Conservation (phyloP, 1,140 invertebrate species). For the Anoplolepis gracilipes region DNA sequence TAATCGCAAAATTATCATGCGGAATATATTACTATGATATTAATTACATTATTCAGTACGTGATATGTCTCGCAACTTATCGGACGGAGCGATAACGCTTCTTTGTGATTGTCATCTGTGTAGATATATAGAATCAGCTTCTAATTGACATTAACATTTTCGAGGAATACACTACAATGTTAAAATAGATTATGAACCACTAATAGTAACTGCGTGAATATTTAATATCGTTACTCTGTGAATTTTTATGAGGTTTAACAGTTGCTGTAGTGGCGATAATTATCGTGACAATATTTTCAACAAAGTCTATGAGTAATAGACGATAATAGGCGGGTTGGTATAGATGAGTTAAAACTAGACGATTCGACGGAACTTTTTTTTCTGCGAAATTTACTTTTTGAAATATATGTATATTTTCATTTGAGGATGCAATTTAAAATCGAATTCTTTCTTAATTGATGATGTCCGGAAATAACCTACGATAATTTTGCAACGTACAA, state of each 20-base stretch:
- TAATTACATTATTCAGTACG: constrained; percentile 38
- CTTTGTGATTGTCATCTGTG: background rate
- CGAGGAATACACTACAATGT: background rate
- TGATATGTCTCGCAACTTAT: background rate
- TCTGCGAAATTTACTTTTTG: background rate
- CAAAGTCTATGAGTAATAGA: background rate
- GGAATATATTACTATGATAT: background rate
- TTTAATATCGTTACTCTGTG: background rate
- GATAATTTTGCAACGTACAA: background rate
- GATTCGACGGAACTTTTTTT: background rate
- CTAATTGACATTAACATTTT: background rate
- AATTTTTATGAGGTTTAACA: constrained; percentile 2
- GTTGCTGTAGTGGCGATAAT: background rate
- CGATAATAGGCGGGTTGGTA: background rate
- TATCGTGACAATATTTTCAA: background rate
- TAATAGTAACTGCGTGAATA: constrained; percentile 3
- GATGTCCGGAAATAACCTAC: no score
- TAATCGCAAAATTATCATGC: constrained; percentile 26
- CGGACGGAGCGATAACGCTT: background rate
- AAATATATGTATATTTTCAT: background rate
- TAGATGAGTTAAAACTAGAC: constrained; percentile 22
- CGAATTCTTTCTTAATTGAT: background rate
- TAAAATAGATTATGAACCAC: constrained; percentile 20
- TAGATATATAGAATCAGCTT: background rate
- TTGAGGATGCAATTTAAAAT: background rate